Conservation (phyloP, 37 sponge, comb jelly and placozoan species). For the Lycopodina hypogea region DNA sequence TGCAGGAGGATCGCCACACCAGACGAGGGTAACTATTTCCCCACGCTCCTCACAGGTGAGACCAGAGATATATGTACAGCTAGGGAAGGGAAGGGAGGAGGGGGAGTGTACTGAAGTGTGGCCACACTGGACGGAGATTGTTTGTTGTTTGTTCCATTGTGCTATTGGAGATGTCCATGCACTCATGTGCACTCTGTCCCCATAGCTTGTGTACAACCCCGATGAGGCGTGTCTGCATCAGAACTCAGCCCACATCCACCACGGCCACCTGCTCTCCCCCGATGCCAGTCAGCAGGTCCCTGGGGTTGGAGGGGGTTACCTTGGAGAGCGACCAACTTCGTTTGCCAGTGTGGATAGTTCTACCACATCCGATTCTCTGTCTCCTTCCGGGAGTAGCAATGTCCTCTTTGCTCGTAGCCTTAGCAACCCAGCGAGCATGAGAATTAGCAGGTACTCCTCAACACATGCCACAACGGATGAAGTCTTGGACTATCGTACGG, state of each 20-base stretch:
- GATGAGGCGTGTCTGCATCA: conserved; percentile 10
- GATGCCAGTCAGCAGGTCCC: not conserved
- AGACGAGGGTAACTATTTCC: conserved; percentile 38
- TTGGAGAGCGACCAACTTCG: conserved; percentile 9
- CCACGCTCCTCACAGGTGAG: conserved; percentile 42
- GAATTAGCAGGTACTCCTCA: not conserved
- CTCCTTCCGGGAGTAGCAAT: conserved; percentile 12
- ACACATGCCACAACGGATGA: conserved; percentile 27
- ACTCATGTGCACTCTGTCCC: not conserved
- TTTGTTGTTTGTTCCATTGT: too few species aligned
- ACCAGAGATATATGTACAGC: not conserved
- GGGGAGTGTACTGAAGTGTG: not conserved
- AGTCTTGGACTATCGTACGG: conserved; percentile 27
- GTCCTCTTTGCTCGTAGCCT: not conserved
- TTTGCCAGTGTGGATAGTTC: conserved; percentile 18
- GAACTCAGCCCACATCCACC: not conserved
- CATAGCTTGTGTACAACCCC: conserved; percentile 26
- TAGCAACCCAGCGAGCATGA: not conserved
- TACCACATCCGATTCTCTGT: conserved; percentile 23
- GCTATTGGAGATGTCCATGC: not conserved
- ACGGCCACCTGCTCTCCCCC: conserved; percentile 13
- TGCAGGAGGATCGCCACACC: not conserved
- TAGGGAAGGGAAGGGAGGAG: not conserved
- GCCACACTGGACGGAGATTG: too few species aligned
- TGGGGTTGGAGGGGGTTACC: not conserved